phyloP scores from a whole-genome alignment of 2,797 vertebrate species.

The Sternotherus odoratus region DNA sequence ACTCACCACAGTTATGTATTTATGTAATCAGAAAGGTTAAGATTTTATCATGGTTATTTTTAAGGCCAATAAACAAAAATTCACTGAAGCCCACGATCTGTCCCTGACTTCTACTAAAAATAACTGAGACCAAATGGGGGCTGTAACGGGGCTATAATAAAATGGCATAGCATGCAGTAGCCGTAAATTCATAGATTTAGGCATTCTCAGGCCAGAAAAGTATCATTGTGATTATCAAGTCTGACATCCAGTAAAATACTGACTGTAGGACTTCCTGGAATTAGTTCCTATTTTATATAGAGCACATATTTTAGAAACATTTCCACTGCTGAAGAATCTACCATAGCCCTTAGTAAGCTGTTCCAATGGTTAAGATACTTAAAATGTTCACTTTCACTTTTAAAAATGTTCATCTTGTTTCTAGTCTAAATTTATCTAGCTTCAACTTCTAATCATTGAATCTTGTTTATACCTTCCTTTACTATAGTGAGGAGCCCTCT shows the following conservation, averaged over 20 bases:
- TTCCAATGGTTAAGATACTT: too few relatives aligned
- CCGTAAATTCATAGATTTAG: not conserved
- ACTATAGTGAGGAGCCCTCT: not conserved
- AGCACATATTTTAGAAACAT: not conserved
- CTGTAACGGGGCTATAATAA: not conserved
- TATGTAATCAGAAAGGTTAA: not conserved
- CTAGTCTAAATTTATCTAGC: not conserved
- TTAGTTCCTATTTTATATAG: not conserved
- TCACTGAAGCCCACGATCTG: too few relatives aligned
- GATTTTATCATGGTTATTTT: too few relatives aligned
- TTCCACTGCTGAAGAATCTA: not conserved
- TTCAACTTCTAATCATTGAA: not conserved
- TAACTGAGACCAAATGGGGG: too few relatives aligned
- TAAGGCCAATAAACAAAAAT: too few relatives aligned
- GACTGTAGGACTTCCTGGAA: not conserved
- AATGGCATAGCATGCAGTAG: not conserved
- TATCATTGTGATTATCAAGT: not conserved
- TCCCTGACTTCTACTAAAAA: too few relatives aligned
- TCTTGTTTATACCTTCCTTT: not conserved
- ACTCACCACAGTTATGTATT: not conserved
- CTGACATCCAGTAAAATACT: not conserved
- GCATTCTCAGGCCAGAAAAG: not conserved
- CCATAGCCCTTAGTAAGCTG: not conserved
- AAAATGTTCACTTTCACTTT: not conserved
- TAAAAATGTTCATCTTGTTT: not conserved